Base-by-base conservation (phyloP, 2,888 invertebrate genomes). In the Sericinus montela region DNA sequence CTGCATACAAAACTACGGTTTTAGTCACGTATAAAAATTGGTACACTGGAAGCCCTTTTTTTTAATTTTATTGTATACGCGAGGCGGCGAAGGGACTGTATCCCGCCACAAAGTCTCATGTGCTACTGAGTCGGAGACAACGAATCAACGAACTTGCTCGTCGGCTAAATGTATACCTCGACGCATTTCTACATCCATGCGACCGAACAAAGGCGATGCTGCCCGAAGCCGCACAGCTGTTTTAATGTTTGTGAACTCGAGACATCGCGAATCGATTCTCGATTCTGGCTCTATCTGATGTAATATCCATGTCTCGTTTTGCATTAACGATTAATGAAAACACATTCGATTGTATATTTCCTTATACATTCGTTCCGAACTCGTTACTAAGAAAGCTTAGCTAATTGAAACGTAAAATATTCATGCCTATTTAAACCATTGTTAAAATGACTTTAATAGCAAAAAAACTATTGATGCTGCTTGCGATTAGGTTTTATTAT, bases 211-310 rank as follows among this genome's bases (percentile, higher is more conserved):
- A 81, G 78, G 58, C 82, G 75, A 72, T 53, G 53, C 39, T 52
- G 55, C 60, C 72, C 78, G 78, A 81, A 64, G 57, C 60, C 51
- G 54, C 67, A 81, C 86, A 87, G 86, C 86, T 87, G 86, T 87
- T 86, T 32, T 75, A 72, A 74, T 85, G 80, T 85, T 84, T 84
- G 75, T 80, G 77, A 75, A 75, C 66, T 62, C 67, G 63, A 74
- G 68, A 69, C 68, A 60, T 65, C 65, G 67, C 66, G 65, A 75
- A 83, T 83, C 82, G 85, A 84, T 81, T 74, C 58, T 83, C 82
- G 85, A 84, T 81, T 73, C 58, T 67, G 63, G 62, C 40, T 60
- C 63, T 55, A 57, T 57, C 57, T 79, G 74, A 74, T 67, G 69
- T 73, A 76, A 81, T 55, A 39, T 14, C 53, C 51, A 47, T 47